Base-by-base conservation (phyloP, 2,888 invertebrate species). In the Capitulum mitella region DNA sequence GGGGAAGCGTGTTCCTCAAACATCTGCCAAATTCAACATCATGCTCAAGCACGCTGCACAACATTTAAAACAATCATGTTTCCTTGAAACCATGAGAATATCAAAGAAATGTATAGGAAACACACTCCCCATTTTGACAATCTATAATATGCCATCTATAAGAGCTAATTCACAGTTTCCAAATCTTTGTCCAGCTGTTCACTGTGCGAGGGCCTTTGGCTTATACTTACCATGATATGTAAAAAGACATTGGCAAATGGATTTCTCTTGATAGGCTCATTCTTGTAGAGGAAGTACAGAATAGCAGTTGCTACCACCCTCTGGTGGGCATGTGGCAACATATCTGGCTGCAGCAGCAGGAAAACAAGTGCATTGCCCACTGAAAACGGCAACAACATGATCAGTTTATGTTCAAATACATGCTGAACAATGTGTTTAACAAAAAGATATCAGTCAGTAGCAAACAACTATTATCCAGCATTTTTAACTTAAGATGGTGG, bases 201-300 rank as follows among this genome's bases (percentile, higher is more conserved):
- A n/a, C n/a, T n/a, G n/a, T n/a, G n/a, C n/a, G n/a, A n/a, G n/a
- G n/a, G n/a, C n/a, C n/a, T n/a, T n/a, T n/a, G n/a, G n/a, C n/a
- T n/a, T n/a, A n/a, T n/a, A 40, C 37, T 46, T n/a, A 75, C 75
- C 84, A 92, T 84, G 74, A 92, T 86, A 84, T 90, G 89, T 40
- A 91, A 87, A 84, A 93, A 92, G 51, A 91, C 90, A 81, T 90
- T 87, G 12, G 90, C 89, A 85, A 93, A 93, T 37, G 93, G 93
- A 82, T 91, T 92, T 74, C 89, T 88, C 70, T 89, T 87, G 54
- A 92, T 86, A 1, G 90, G 87, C 82, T 92, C 92, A 22, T 89
- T 89, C 83, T 89, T 87, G 85, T 92, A 92, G 84, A 93, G 87
- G 84, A 93, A 92, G 85, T 90, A 89, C 19, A 93, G 86, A 75